Percentiles rank a stretch among this genome's conserved stretches.
Conservation (phyloP, 1,140 invertebrate genomes). For the Micrasema minimum region DNA sequence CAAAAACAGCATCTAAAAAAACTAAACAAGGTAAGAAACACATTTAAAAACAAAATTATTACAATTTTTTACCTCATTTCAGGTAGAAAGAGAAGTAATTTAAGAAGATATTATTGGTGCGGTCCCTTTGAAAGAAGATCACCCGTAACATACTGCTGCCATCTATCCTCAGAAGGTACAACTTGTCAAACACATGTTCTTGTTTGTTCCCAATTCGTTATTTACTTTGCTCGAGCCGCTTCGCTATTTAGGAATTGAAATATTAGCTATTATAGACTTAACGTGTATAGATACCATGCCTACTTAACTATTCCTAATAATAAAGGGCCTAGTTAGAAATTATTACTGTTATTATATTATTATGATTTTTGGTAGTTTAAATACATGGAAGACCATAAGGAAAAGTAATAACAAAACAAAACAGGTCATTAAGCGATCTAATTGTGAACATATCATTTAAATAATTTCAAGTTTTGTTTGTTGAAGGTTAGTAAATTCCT, state of each 20-base stretch:
- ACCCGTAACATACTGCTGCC: not conserved
- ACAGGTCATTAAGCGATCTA: no score
- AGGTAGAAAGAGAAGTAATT: constrained; percentile 38
- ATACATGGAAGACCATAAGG: no score
- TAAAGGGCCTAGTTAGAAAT: no score
- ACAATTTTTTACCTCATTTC: constrained; percentile 17
- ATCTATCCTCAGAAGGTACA: constrained; percentile 9
- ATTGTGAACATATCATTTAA: not conserved
- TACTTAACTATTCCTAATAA: no score
- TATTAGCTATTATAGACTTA: constrained; percentile 23
- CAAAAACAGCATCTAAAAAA: no score
- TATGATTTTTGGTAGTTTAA: no score
- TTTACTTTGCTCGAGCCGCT: constrained; percentile 49
- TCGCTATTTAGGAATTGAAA: constrained; percentile 36
- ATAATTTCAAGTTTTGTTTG: not conserved
- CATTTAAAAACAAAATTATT: not conserved
- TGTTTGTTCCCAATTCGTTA: constrained; percentile 50
- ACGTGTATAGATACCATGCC: no score
- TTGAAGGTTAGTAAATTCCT: no score
- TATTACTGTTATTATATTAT: no score
- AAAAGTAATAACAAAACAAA: no score
- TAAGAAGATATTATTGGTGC: constrained; percentile 7
- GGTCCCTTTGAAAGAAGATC: constrained; percentile 35
- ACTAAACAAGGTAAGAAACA: no score
- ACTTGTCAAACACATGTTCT: constrained; percentile 53